Base-by-base conservation (phyloP, 2,113 vertebrate species). In the Bos indicus region DNA sequence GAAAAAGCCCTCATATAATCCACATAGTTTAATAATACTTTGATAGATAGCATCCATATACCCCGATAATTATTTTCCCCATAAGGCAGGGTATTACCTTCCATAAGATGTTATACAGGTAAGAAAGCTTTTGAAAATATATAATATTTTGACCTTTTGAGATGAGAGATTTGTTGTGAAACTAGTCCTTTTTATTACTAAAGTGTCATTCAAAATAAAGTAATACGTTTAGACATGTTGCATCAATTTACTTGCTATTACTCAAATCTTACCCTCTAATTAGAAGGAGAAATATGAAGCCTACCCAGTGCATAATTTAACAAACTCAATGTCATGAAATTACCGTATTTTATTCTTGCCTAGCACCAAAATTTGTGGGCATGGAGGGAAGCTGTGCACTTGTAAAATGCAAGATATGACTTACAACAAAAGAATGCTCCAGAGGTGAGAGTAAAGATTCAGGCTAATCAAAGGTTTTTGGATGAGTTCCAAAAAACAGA, bases 241-340 rank as follows among this genome's bases (percentile, higher is more conserved):
- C n/a, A 97, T 91, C 40, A 96, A 97, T 98, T 98, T 98, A 86
- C 62, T 88, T 96, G 60, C 90, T 82, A 48, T 98, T 98, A 95
- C 94, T 98, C 95, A 95, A 82, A 84, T 97, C 56, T 97, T 92
- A 97, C 94, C 94, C 95, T 97, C 85, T 96, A 98, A 81, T 98
- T 98, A 96, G 30, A 95, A 59, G 17, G 80, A 96, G 60, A 99
- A 98, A 98, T 96, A 97, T 86, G 97, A 98, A 96, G n/a, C 90
- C 78, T 98, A 88, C 97, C 97, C 87, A 96, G 88, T 96, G 84
- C 88, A 97, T 96, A 98, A 98, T 98, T 98, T 97, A 98, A 94
- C 78, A 93, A 91, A 97, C 52, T 95, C 95, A 97, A 54, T 97
- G 98, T 97, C 94, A 62, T 67, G 6, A 98, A 97, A 98, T 98